Percentiles rank a stretch among this genome's conserved stretches.
Evolutionary conservation across 2,113 vertebrate species (phyloP).

Genomic region (Megaceryle torquata): DNA sequence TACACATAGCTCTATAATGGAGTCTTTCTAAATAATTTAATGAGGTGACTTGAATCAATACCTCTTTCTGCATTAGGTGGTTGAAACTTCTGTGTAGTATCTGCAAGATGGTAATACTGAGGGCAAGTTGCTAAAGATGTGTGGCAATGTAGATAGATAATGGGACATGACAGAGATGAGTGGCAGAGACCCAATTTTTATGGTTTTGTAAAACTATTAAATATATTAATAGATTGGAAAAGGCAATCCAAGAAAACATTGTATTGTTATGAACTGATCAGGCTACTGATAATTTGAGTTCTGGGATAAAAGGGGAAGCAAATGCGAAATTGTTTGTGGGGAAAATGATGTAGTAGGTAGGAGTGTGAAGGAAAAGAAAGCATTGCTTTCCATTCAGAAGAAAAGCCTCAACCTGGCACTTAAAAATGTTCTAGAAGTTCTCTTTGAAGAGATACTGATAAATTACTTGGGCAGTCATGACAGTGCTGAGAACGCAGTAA

Average conservation of each 20-base stretch:
- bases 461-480: not conserved
- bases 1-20: not conserved
- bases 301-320: not conserved
- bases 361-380: not conserved
- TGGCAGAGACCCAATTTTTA: not conserved
- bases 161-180: not conserved
- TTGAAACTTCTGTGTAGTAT: not conserved
- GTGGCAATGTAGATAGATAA: not conserved
- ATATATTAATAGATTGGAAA: not conserved
- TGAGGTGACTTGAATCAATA: not conserved
- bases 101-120: not conserved
- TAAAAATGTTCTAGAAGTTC: not conserved
- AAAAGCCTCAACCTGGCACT: not conserved
- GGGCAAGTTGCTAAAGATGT: not conserved
- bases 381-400: not conserved
- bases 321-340: not conserved
- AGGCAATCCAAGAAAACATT: not conserved
- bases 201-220: not conserved
- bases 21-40: not conserved
- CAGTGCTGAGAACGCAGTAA: not conserved
- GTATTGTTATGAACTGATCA: not conserved
- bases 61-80: not conserved
- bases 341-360: not conserved
- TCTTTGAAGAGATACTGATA: not conserved
- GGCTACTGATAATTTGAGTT: not conserved